Evolutionary conservation across 2,797 vertebrate species (phyloP).

Genomic region (Graptemys geographica): DNA sequence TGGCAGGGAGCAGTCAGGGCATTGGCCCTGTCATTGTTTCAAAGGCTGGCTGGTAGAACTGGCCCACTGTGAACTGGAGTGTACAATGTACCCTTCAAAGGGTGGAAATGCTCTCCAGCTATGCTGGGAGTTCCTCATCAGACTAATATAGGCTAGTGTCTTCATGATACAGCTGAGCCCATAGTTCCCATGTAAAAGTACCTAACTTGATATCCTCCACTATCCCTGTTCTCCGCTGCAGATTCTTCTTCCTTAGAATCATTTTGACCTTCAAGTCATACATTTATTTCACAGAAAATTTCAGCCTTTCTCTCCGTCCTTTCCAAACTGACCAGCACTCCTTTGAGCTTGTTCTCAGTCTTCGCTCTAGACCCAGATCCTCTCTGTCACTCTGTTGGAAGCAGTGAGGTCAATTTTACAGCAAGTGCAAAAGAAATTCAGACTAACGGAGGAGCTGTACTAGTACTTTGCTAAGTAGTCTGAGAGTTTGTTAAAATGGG

Average conservation of each 20-base stretch:
- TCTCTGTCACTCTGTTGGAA: background rate
- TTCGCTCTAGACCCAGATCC: background rate
- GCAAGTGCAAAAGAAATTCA: accelerated
- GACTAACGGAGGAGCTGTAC: accelerated
- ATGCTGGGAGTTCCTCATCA: background rate
- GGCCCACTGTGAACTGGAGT: background rate
- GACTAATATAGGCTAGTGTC: background rate
- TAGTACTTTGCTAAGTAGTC: background rate
- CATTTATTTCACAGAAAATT: background rate
- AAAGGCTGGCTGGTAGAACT: background rate
- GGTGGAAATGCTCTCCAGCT: background rate
- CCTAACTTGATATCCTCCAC: background rate
- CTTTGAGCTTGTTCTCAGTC: background rate
- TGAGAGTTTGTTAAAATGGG: background rate
- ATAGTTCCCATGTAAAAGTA: background rate
- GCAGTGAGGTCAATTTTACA: background rate
- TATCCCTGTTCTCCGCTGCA: background rate
- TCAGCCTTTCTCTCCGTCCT: background rate
- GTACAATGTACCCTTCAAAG: background rate
- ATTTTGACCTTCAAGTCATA: background rate
- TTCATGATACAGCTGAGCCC: background rate
- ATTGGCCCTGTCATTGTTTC: background rate
- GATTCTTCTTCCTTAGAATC: background rate
- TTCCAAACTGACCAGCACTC: background rate
- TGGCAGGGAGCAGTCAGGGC: background rate